Base-by-base conservation (phyloP, 2,113 vertebrate genomes). In the Carettochelys insculpta region DNA sequence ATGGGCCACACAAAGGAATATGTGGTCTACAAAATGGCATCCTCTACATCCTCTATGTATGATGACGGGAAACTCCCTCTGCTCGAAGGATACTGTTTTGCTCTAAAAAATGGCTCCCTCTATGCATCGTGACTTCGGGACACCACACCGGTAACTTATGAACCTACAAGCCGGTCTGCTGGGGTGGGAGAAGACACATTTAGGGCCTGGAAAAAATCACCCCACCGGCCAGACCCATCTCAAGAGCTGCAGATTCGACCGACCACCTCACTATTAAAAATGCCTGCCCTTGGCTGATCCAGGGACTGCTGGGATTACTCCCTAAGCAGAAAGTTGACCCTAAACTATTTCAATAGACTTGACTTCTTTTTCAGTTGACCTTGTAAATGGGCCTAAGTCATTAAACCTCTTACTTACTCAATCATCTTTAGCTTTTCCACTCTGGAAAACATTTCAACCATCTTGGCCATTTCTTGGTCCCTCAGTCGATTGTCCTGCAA, bases 401-500 rank as follows among this genome's bases (percentile, higher is more conserved):
- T 43, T 75, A 43, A 45, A 88, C 53, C 12, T 85, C 94, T 81
- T 85, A 97, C 98, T 98, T 96, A 99, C 99, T 96, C 96, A 38
- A 98, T 85, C 86, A 96, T 97, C 92, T 48, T 97, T 82, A 99
- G 95, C 34, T 83, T 97, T 1, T 83, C 77, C 89, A 99, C 96
- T 80, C 52, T 88, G 56, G 96, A 96, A n/a, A 98, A 96, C n/a
- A 97, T 41, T 19, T 97, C 92, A 29, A 95, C 75, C 1, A 98
- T 29, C 14, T 58, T 92, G 78, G 93, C 80, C 78, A 98, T 92
- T 1, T 98, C 98, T 4, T 5, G 87, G 31, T 98, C 96, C 92
- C 91, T 97, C 81, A 99, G 96, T 76, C 92, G 96, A 90, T 99
- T 99, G 97, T 98, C 98, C 91, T 97, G 98, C 76, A 99, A 95